Evolutionary conservation across 2,113 vertebrate species (phyloP), one percentile per base, ranked within the genome.

Genomic region (Chrysochloris asiatica): DNA sequence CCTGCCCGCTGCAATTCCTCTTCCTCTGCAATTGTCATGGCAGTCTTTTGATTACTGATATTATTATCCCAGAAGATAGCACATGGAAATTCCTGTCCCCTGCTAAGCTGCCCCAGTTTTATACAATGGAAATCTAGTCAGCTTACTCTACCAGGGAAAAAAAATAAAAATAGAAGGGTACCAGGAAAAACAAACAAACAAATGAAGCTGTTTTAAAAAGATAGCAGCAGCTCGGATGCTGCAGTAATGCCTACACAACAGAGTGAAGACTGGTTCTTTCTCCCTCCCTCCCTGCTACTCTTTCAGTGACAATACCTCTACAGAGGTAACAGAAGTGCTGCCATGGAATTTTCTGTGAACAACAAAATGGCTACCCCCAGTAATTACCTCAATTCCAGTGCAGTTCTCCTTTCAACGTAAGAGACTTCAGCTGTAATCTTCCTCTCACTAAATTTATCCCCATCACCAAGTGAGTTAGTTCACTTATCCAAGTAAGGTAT

Each of bases 51-150:
- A 96, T 92, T 90, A 94, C 83, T 9, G 94, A 94, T 96, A 94
- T 94, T 91, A 96, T 97, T 96, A 97, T 93, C 94, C 88, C 84
- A 87, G 90, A 97, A 95, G 96, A 96, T 0, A 22, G 90, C 93
- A 83, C 3, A 0, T 92, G 95, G 94, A 96, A 93, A 96, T 59
- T 83, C 63, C 78, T 36, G 1, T 94, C 83, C 97, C 96, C 97
- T 95, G 96, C 95, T 90, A 97, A 89, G 96, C 83, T 97, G 97
- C 77, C 97, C 97, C 96, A 96, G 91, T 96, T 98, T 97, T 86
- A 96, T 79, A 95, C 97, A 97, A 93, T 91, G 94, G 91, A 96
- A 96, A 96, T 96, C 95, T 97, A 94, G 92, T 80, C 87, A 93
- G 86, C 72, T 92, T 88, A 92, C 90, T 94, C 88, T 56, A 90